A percentile compares a stretch with the other conserved stretches of the same genome.
Evolutionary conservation across 2,113 vertebrate genomes (phyloP).

Genomic region (Daphoenositta chrysoptera): DNA sequence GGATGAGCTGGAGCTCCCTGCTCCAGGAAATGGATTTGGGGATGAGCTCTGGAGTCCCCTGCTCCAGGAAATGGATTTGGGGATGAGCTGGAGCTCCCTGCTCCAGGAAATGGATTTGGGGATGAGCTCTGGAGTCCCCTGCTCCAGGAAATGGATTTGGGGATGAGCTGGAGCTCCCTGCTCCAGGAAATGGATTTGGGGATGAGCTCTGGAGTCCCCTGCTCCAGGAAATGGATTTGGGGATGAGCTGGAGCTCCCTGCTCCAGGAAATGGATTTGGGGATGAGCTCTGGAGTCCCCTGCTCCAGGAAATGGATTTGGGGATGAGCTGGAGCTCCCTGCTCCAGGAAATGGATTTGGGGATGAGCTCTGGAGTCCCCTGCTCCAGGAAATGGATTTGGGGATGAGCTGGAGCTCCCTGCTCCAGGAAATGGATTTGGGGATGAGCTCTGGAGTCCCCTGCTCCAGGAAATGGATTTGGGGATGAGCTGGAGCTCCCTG

Average conservation of each 20-base stretch:
- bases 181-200: no score
- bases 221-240: no score
- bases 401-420: no score
- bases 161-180: no score
- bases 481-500: background rate
- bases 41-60: background rate
- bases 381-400: no score
- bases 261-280: background rate
- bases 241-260: background rate
- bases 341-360: no score
- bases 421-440: no score
- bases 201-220: no score
- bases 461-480: background rate
- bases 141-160: no score
- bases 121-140: rapidly evolving
- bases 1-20: rapidly evolving
- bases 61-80: background rate
- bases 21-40: background rate
- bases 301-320: background rate
- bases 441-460: no score
- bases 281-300: no score
- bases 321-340: no score
- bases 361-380: background rate
- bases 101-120: background rate
- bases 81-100: rapidly evolving